Evolutionary conservation across 2,888 invertebrate species (phyloP).

Genomic region (Apeira syringaria): DNA sequence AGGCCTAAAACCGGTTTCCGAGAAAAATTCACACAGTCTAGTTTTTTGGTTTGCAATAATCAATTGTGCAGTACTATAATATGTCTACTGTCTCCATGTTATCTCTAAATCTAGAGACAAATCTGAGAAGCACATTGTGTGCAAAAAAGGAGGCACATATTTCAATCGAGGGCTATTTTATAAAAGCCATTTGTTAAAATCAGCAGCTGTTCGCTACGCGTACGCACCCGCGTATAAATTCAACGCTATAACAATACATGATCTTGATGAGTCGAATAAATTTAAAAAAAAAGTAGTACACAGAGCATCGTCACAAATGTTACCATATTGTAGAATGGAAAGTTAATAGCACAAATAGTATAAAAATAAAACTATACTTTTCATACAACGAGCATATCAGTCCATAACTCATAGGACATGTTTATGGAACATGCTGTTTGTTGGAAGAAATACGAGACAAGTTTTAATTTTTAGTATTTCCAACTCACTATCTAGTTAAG

Average conservation of each 20-base stretch:
- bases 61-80: too few relatives aligned
- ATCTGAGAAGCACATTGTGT: constrained; percentile 10
- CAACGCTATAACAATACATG: constrained; percentile 63
- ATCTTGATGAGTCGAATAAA: constrained; percentile 70
- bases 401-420: constrained; percentile 2
- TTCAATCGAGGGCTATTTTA: constrained; percentile 57
- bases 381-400: not conserved
- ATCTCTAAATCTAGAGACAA: constrained; percentile 18
- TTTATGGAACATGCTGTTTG: not conserved
- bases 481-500: constrained; percentile 2
- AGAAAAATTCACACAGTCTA: too few relatives aligned
- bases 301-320: constrained; percentile 28
- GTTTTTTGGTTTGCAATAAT: too few relatives aligned
- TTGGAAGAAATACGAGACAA: constrained; percentile 2
- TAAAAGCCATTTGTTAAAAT: constrained; percentile 63
- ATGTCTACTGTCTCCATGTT: constrained; percentile 5
- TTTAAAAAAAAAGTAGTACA: constrained; percentile 40
- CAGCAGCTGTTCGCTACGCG: constrained; percentile 63
- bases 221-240: constrained; percentile 64
- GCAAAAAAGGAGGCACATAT: constrained; percentile 39
- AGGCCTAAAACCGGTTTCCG: too few relatives aligned
- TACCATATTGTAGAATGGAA: constrained; percentile 18
- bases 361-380: not conserved
- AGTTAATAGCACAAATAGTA: not conserved
- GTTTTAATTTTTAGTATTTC: constrained; percentile 5